These are phyloP conservation scores for Cephus runcator DNA, from an alignment of 2,888 invertebrate species.

Conservation along the genomic window DNA sequence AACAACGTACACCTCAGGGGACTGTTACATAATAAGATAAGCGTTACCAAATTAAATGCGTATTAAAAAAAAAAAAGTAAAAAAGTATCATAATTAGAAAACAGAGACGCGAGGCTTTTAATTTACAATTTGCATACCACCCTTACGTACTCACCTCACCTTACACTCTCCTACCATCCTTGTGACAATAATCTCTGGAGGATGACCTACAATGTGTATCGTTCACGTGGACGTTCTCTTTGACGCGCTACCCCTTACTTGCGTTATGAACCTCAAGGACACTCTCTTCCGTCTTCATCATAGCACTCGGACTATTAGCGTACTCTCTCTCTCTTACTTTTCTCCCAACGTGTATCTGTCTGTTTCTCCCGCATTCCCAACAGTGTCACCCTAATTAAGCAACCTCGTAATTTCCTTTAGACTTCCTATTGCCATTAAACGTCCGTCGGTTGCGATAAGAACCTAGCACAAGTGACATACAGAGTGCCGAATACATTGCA, in stretches of 20 bases:
- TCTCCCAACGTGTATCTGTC: background rate
- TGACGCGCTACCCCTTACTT: constrained; percentile 4
- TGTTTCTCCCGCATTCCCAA: constrained; percentile 7
- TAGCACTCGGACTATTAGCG: background rate
- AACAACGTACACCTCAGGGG: too few relatives aligned
- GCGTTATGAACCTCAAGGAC: constrained; percentile 6
- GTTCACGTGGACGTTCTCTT: constrained; percentile 2
- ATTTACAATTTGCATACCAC: background rate
- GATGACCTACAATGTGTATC: constrained; percentile 1
- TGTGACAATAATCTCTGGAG: constrained; percentile 2
- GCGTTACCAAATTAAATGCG: too few relatives aligned
- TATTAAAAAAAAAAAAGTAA: background rate
- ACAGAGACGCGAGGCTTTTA: background rate
- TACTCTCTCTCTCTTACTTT: constrained; percentile 2
- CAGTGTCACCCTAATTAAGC: constrained; percentile 33
- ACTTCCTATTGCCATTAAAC: background rate
- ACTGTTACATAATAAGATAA: too few relatives aligned
- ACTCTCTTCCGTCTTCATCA: background rate
- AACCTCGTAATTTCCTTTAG: constrained; percentile 31
- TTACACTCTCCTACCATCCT: background rate
- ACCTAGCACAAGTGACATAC: background rate
- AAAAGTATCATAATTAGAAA: background rate
- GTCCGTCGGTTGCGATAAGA: background rate
- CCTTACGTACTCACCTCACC: background rate
- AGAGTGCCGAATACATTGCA: background rate